phyloP scores from a whole-genome alignment of 2,113 vertebrate genomes.

The Australoheros scitulus region DNA sequence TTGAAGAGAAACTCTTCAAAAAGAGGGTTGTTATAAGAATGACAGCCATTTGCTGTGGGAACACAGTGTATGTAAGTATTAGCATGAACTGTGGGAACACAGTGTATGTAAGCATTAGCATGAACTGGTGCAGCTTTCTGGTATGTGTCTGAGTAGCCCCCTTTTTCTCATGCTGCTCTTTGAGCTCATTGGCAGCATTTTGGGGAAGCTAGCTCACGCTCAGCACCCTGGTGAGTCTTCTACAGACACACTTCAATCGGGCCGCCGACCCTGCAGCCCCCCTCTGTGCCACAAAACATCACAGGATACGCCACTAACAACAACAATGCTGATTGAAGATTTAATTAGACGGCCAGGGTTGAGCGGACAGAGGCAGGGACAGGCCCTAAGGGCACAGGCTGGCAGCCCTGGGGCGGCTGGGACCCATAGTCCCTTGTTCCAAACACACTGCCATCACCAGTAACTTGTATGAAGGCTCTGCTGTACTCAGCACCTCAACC shows the following conservation, averaged over 20 bases:
- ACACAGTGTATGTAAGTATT: slow-evolving; percentile 31
- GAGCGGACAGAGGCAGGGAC: slow-evolving; percentile 63
- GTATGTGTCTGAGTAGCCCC: slow-evolving; percentile 48
- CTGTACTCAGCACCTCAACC: slow-evolving; percentile 30
- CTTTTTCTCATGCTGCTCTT: slow-evolving; percentile 65
- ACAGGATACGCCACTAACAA: slow-evolving; percentile 73
- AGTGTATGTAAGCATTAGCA: slow-evolving; percentile 29
- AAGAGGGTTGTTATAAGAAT: neutral
- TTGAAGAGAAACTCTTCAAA: neutral
- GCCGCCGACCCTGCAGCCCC: slow-evolving; percentile 65
- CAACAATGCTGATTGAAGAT: slow-evolving; percentile 76
- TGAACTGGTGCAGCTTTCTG: slow-evolving; percentile 20
- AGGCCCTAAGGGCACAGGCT: slow-evolving; percentile 53
- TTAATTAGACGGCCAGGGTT: slow-evolving; percentile 78
- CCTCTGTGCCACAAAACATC: slow-evolving; percentile 64
- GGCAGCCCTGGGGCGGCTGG: slow-evolving; percentile 32
- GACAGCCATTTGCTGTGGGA: slow-evolving; percentile 29
- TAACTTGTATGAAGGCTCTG: slow-evolving; percentile 36
- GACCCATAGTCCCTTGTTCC: slow-evolving; percentile 51
- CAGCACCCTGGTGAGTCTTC: slow-evolving; percentile 61
- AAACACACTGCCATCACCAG: slow-evolving; percentile 38
- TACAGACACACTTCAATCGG: slow-evolving; percentile 70
- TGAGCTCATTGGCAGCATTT: slow-evolving; percentile 68
- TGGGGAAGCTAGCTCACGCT: slow-evolving; percentile 68
- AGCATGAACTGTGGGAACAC: slow-evolving; percentile 40